Evolutionary conservation across 1,140 invertebrate species (phyloP).

Genomic region (Drosophila mojavensis): DNA sequence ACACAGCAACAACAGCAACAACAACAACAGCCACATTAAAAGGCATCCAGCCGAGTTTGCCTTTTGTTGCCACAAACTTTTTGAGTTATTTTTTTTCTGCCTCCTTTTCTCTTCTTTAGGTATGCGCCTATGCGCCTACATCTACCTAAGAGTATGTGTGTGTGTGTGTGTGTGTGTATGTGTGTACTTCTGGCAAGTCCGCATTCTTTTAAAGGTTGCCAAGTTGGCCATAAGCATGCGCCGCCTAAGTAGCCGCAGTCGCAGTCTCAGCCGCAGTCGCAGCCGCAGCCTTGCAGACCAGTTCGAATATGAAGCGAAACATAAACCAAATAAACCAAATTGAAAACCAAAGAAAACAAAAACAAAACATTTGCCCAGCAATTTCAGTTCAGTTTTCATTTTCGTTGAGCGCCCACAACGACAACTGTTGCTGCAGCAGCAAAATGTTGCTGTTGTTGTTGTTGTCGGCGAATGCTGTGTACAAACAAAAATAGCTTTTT

Average conservation of each 20-base stretch:
- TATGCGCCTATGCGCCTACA: constrained; percentile 40
- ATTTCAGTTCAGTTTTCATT: constrained; percentile 61
- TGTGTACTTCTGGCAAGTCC: constrained; percentile 76
- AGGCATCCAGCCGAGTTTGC: constrained; percentile 56
- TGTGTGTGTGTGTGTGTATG: constrained; percentile 39
- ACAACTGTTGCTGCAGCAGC: constrained; percentile 7
- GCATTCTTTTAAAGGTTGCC: constrained; percentile 80
- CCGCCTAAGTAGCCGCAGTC: constrained; percentile 38
- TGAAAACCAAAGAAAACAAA: constrained; percentile 13
- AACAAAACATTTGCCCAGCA: constrained; percentile 49
- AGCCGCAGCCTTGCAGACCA: constrained; percentile 48
- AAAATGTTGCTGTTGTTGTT: background rate
- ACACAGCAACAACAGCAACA: too few relatives aligned
- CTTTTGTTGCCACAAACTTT: constrained; percentile 73
- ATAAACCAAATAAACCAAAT: constrained; percentile 34
- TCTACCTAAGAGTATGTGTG: constrained; percentile 29
- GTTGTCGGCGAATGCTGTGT: constrained; percentile 30
- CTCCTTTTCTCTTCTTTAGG: constrained; percentile 54
- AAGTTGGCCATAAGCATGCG: constrained; percentile 54
- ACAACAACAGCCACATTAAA: constrained; percentile 28
- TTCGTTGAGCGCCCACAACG: constrained; percentile 56
- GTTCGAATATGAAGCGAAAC: constrained; percentile 51
- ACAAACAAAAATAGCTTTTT: constrained; percentile 16
- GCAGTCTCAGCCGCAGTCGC: constrained; percentile 24
- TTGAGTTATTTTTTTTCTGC: constrained; percentile 73